Evolutionary conservation across 2,888 invertebrate species (phyloP).

Genomic region (Thereva unica): DNA sequence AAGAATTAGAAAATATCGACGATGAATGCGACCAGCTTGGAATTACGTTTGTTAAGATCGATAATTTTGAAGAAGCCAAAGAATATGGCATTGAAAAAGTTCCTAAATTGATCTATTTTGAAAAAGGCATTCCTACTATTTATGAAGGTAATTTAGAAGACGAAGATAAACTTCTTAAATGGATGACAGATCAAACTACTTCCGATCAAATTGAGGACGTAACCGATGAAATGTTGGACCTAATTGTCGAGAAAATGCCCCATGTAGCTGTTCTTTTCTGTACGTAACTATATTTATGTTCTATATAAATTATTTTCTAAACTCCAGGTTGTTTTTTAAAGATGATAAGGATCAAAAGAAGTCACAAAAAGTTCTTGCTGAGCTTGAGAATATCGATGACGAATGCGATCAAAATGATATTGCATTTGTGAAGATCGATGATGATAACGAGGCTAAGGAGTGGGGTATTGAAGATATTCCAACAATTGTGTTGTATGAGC

Average conservation of each 20-base stretch:
- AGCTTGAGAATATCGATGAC: slow-evolving; percentile 90
- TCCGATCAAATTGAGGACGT: slow-evolving; percentile 93
- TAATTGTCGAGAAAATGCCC: slow-evolving; percentile 84
- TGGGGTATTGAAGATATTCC: slow-evolving; percentile 85
- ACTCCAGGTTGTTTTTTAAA: slow-evolving; percentile 57
- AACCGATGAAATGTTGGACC: slow-evolving; percentile 91
- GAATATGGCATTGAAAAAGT: slow-evolving; percentile 90
- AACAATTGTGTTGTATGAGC: slow-evolving; percentile 77
- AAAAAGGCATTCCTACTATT: slow-evolving; percentile 74
- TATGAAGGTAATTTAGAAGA: slow-evolving; percentile 86
- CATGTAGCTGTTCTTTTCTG: slow-evolving; percentile 90
- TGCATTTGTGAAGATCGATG: slow-evolving; percentile 89
- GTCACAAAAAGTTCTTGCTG: slow-evolving; percentile 80
- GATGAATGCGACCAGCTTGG: slow-evolving; percentile 89
- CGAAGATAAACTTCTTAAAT: slow-evolving; percentile 83
- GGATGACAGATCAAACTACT: slow-evolving; percentile 83
- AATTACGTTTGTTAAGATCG: slow-evolving; percentile 90
- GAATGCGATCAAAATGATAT: slow-evolving; percentile 92
- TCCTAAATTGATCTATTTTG: slow-evolving; percentile 82
- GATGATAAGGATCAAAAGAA: slow-evolving; percentile 91
- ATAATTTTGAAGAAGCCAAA: slow-evolving; percentile 85
- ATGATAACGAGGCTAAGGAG: slow-evolving; percentile 85
- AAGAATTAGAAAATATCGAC: slow-evolving; percentile 90
- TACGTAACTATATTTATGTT: slow-evolving; percentile 60
- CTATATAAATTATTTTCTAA: slow-evolving; percentile 20